Conservation (phyloP, 2,113 vertebrate genomes). For the Columbina picui region DNA sequence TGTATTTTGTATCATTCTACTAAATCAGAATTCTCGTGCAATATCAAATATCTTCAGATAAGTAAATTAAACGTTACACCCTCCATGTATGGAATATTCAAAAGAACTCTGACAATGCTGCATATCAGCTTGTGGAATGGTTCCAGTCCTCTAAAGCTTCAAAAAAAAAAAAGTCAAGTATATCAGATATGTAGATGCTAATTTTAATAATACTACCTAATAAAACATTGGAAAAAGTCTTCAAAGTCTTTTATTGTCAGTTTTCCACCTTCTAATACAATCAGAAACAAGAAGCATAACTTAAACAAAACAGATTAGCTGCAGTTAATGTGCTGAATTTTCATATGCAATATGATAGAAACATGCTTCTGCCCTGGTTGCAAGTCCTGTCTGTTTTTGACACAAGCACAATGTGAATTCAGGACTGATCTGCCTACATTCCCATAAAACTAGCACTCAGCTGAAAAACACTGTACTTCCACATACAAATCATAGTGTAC, state of each 20-base stretch:
- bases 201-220: neutral
- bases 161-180: neutral
- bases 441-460: neutral
- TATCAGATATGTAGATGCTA: neutral
- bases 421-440: neutral
- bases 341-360: neutral
- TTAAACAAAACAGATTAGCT: neutral
- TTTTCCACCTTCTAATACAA: neutral
- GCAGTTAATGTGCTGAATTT: neutral
- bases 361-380: neutral
- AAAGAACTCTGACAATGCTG: neutral
- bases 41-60: neutral
- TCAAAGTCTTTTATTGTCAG: neutral
- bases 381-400: neutral
- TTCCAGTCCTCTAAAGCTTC: neutral
- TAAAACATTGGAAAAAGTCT: neutral
- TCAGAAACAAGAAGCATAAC: neutral
- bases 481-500: rapidly evolving
- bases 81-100: neutral
- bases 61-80: neutral
- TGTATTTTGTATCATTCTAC: neutral
- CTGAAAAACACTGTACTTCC: neutral
- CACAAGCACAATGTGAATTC: neutral
- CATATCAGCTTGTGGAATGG: neutral
- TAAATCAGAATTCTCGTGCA: neutral